These are phyloP conservation scores for Mesorhabditis belari DNA, from an alignment of 2,888 invertebrate genomes.

Conservation along the genomic window DNA sequence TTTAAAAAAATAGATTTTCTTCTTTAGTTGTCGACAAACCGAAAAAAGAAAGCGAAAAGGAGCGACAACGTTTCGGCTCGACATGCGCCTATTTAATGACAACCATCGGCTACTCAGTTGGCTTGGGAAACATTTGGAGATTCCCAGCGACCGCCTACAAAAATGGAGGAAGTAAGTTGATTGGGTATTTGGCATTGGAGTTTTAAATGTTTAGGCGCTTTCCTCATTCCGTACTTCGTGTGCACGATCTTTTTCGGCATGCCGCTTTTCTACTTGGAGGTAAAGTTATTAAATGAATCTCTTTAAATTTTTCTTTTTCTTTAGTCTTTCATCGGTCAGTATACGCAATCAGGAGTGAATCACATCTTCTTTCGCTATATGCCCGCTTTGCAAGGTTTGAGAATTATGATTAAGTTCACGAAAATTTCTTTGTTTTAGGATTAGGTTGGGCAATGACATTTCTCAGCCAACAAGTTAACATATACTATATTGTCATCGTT, in stretches of 20 bases:
- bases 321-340: slow-evolving; percentile 52
- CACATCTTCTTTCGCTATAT: neutral
- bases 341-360: neutral
- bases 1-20: no score
- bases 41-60: no score
- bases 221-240: slow-evolving; percentile 53
- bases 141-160: slow-evolving; percentile 42
- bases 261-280: slow-evolving; percentile 52
- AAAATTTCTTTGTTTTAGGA: slow-evolving; percentile 56
- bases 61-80: neutral
- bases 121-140: slow-evolving; percentile 35
- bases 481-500: slow-evolving; percentile 89
- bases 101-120: slow-evolving; percentile 21
- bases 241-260: slow-evolving; percentile 53
- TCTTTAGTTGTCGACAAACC: no score
- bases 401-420: no score
- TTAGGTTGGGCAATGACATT: slow-evolving; percentile 86
- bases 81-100: slow-evolving; percentile 12
- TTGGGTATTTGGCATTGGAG: neutral
- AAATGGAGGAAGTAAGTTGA: slow-evolving; percentile 33
- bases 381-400: neutral
- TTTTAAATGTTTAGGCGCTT: slow-evolving; percentile 44
- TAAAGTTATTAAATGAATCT: no score
- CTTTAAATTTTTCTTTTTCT: no score
- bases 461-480: slow-evolving; percentile 87